Percentiles rank a stretch among this genome's conserved stretches.
These are phyloP conservation scores for Lytechinus pictus DNA, from an alignment of 35 echinoderm and acorn worm species.

Conservation along the genomic window DNA sequence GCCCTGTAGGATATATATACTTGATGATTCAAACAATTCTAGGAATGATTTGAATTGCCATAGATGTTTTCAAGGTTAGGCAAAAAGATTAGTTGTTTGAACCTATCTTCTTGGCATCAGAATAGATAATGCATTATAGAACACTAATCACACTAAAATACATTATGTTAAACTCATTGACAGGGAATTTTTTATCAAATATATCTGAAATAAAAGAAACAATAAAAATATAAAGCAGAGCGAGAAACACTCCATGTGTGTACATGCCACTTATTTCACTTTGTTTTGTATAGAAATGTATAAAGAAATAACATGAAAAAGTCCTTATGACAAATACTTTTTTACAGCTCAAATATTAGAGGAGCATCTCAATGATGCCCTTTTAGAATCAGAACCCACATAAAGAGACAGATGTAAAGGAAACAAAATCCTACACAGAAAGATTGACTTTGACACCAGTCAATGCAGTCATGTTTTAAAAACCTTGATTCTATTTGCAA, in stretches of 20 bases:
- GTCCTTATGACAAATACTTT: no score
- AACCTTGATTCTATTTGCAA: neutral
- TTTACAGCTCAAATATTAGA: no score
- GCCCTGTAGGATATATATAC: neutral
- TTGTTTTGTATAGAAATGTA: no score
- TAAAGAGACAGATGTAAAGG: neutral
- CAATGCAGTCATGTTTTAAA: neutral
- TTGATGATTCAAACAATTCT: neutral
- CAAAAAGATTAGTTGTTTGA: neutral
- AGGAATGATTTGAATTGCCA: neutral
- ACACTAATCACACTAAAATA: no score
- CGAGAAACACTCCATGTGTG: no score
- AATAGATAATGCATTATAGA: neutral
- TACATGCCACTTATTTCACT: no score
- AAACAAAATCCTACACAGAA: neutral
- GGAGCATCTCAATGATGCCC: neutral
- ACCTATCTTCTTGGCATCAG: neutral
- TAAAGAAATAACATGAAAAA: no score
- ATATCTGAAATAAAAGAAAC: no score
- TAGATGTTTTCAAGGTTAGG: neutral
- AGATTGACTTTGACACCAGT: neutral
- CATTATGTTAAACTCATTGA: no score
- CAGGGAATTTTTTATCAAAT: no score
- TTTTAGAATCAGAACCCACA: neutral
- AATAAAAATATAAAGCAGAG: no score